A percentile compares a stretch with the other conserved stretches of the same genome.
Evolutionary conservation across 37 sponge, comb jelly and placozoan genomes (phyloP).

Genomic region (Chondrilla cf. caribensis): DNA sequence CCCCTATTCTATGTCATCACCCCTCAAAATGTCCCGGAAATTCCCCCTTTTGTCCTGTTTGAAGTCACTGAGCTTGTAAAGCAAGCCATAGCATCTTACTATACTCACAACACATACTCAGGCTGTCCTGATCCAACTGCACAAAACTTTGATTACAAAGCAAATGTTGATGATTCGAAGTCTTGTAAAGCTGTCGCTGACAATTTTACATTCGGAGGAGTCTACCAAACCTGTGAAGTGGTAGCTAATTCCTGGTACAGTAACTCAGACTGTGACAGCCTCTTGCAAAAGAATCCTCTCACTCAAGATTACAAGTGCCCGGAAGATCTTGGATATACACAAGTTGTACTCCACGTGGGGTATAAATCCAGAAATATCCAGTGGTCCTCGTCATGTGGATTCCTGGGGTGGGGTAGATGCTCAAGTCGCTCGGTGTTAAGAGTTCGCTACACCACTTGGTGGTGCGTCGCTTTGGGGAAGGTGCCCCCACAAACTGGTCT

Average conservation of each 20-base stretch:
- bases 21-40: conserved; percentile 24
- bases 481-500: conserved; percentile 40
- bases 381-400: background rate
- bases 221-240: conserved; percentile 41
- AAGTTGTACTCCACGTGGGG: conserved; percentile 53
- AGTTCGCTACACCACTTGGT: background rate
- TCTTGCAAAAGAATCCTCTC: conserved; percentile 52
- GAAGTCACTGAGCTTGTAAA: conserved; percentile 6
- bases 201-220: conserved; percentile 46
- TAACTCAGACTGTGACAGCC: background rate
- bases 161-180: conserved; percentile 12
- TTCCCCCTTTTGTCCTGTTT: background rate
- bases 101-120: conserved; percentile 31
- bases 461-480: conserved; percentile 2
- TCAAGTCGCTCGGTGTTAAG: background rate
- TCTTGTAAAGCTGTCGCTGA: conserved; percentile 25
- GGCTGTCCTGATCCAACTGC: conserved; percentile 44
- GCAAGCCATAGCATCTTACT: conserved; percentile 22
- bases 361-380: background rate
- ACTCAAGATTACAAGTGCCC: conserved; percentile 61
- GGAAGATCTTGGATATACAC: conserved; percentile 15
- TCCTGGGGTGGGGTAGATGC: background rate
- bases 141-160: conserved; percentile 47
- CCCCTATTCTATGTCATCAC: conserved; percentile 41
- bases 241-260: too few species aligned